Evolutionary conservation across 92 coral and sea anemone species (phyloP).

Genomic region (Phenganax stokvisi): DNA sequence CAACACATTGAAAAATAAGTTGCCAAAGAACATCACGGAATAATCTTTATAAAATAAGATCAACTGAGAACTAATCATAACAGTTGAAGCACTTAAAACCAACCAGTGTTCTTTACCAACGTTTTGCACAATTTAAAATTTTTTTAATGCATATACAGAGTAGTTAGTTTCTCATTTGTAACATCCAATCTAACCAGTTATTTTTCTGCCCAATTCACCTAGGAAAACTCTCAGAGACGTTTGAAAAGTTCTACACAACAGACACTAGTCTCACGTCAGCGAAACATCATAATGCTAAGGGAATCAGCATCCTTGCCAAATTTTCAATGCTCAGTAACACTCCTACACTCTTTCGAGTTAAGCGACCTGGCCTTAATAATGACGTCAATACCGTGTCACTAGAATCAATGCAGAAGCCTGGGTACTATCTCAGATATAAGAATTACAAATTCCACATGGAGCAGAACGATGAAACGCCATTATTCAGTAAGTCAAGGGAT

Average conservation of each 20-base stretch:
- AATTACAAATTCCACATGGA: constrained; percentile 93
- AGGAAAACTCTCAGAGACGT: constrained; percentile 28
- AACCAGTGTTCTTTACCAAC: no score
- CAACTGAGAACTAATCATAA: no score
- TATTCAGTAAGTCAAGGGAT: constrained; percentile 60
- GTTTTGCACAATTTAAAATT: no score
- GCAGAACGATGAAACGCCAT: constrained; percentile 63
- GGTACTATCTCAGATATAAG: constrained; percentile 79
- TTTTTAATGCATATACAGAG: background rate
- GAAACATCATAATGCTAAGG: constrained; percentile 10
- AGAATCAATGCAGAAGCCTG: constrained; percentile 70
- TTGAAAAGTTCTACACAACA: constrained; percentile 34
- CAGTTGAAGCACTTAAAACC: no score
- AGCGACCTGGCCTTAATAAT: constrained; percentile 88
- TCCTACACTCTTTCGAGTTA: constrained; percentile 59
- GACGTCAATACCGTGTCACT: constrained; percentile 72
- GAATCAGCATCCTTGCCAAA: constrained; percentile 32
- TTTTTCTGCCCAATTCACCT: background rate
- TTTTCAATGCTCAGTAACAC: constrained; percentile 38
- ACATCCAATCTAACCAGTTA: background rate
- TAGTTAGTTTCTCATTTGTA: background rate
- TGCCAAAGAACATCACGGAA: no score
- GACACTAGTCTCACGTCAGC: background rate
- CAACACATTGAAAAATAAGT: no score
- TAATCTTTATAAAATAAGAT: no score